Base-by-base conservation (phyloP, 2,797 vertebrate species). In the Coregonus sp. region DNA sequence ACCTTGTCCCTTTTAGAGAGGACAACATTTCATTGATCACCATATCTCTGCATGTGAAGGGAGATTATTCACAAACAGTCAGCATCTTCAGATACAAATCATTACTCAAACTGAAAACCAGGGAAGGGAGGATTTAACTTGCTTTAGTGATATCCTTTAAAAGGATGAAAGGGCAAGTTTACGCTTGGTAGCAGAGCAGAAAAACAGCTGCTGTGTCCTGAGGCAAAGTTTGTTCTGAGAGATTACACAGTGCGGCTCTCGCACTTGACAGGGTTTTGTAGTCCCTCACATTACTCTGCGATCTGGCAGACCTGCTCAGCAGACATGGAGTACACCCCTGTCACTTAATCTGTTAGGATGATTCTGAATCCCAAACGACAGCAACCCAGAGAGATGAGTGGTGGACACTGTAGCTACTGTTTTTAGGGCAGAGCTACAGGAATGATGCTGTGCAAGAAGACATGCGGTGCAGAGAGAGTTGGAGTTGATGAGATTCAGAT, bases 221-320 rank as follows among this genome's bases (percentile, higher is more conserved):
- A 74, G 80, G 89, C 89, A 81, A 79, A 83, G 82, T 88, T 86
- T 89, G 86, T 88, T 77, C 87, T 89, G 77, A 81, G 82, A 90
- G 83, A 90, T 89, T 89, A 87, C 81, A 84, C 85, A 84, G 82
- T 65, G 79, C 71, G 63, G 71, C 72, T 86, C 81, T 86, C 80
- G 75, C 84, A 82, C 85, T 84, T 85, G 81, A 84, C 85, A 82
- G 73, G 76, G 79, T 76, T 89, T 88, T 89, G 84, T 87, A 85
- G 81, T 87, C 72, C 31, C 33, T 59, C 72, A 73, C 54, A 59
- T 40, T 59, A 59, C 56, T 59, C n/a, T 5, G 5, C n/a, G 9
- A 87, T 86, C 75, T 86, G 82, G 72, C 81, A 85, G 79, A 86
- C 40, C 84, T 74, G 71, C 80, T 90, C 86, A 90, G 90, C 83